phyloP scores from a whole-genome alignment of 2,888 invertebrate species.

The Cosmia pyralina region DNA sequence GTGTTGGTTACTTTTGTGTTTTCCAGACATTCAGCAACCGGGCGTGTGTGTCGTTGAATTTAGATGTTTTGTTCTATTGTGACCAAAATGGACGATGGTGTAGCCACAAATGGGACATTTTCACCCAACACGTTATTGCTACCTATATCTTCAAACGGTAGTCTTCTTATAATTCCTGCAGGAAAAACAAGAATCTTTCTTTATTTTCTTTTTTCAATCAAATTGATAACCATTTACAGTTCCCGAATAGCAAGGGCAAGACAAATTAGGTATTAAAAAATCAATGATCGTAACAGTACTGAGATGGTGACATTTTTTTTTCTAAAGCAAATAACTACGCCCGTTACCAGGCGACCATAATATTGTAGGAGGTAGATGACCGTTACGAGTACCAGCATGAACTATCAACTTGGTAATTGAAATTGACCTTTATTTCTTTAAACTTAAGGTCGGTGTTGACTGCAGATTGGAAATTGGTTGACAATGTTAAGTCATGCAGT shows the following conservation, averaged over 20 bases:
- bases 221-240: background rate
- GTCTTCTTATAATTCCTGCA: background rate
- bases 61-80: background rate
- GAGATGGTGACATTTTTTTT: conserved; percentile 70
- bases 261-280: conserved; percentile 52
- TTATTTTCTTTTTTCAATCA: conserved; percentile 1
- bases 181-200: background rate
- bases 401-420: conserved; percentile 19
- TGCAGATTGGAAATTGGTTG: conserved; percentile 25
- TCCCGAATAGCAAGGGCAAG: conserved; percentile 32
- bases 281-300: conserved; percentile 65
- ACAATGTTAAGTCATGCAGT: conserved; percentile 44
- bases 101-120: background rate
- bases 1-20: background rate
- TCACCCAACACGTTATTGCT: background rate
- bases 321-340: conserved; percentile 73
- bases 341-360: conserved; percentile 82
- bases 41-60: background rate
- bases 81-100: too few relatives aligned
- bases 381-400: conserved; percentile 69
- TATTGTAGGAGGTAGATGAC: conserved; percentile 80
- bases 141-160: conserved; percentile 10
- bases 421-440: conserved; percentile 31
- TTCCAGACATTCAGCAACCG: background rate
- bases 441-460: conserved; percentile 8